These are phyloP conservation scores for Peribatodes rhomboidaria DNA, from an alignment of 2,888 invertebrate genomes.

Conservation along the genomic window DNA sequence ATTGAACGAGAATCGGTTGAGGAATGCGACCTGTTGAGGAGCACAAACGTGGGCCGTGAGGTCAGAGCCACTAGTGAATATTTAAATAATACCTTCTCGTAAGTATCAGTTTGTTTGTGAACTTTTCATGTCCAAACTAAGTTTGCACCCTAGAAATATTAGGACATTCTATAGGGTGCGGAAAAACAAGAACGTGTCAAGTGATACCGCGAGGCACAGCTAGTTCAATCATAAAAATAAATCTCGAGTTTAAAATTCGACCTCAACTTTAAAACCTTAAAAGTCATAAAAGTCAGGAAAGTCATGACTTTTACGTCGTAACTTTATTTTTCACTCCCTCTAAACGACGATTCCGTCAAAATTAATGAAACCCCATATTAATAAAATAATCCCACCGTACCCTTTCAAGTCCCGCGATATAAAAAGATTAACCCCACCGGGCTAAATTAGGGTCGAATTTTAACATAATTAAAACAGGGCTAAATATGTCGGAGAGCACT, in stretches of 20 bases:
- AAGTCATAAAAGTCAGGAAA: too few relatives aligned
- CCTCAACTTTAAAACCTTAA: background rate
- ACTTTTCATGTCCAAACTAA: too few relatives aligned
- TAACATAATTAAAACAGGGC: constrained; percentile 54
- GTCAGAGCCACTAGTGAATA: too few relatives aligned
- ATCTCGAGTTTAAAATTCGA: background rate
- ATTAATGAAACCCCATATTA: constrained; percentile 38
- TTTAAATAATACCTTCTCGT: background rate
- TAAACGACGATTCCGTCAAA: constrained; percentile 24
- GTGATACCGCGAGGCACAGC: background rate
- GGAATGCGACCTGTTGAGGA: too few relatives aligned
- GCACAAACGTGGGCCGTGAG: too few relatives aligned
- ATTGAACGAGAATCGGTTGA: too few relatives aligned
- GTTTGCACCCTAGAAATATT: too few relatives aligned
- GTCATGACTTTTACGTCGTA: background rate
- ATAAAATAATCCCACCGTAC: constrained; percentile 36
- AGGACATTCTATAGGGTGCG: background rate
- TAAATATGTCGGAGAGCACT: constrained; percentile 51
- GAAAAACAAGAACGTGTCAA: background rate
- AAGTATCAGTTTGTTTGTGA: too few relatives aligned
- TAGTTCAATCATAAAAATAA: background rate
- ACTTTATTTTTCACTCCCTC: constrained; percentile 5
- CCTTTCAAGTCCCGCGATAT: constrained; percentile 44
- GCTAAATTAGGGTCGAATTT: constrained; percentile 48
- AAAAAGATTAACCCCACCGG: constrained; percentile 47